Evolutionary conservation across 2,888 invertebrate genomes (phyloP), one percentile per base, ranked within the genome.

Genomic region (Hypselothyrea guttata): DNA sequence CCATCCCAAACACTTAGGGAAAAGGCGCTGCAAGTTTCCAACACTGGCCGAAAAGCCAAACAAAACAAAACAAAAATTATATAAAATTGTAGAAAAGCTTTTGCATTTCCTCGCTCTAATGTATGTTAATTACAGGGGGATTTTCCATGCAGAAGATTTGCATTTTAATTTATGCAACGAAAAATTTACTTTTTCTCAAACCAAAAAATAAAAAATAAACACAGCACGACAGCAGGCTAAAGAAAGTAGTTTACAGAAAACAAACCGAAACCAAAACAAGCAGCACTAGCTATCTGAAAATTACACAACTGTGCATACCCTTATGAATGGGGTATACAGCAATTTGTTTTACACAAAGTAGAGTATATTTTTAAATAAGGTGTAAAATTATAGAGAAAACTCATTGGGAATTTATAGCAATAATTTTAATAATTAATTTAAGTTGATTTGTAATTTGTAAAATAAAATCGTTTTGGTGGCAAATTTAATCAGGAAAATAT

Each of bases 61-160:
- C n/a, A n/a, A n/a, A 35, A 15, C 22, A 13, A 9, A 13, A 30
- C 41, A 47, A 44, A 46, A 57, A 40, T 15, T 46, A 34, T n/a
- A 63, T 40, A 40, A 49, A 35, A 44, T 22, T 22, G 5, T 22
- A 68, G 65, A 65, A 71, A 82, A 76, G 78, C 52, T 75, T 86
- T 84, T 75, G 69, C 77, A 81, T 84, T 86, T 87, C 82, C 84
- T 87, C 84, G 85, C 86, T 85, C 87, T 89, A 89, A 89, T 89
- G 86, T 88, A 87, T 88, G 87, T 88, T 89, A 89, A 89, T 89
- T 89, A 89, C 86, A 87, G 79, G 79, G 82, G 79, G 76, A 86
- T 78, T 79, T 85, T 73, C 75, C 76, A 84, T 82, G 84, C 86
- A 73, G 71, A 74, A 82, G 78, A 85, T 86, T 87, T 87, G 79